A percentile compares a stretch with the other conserved stretches of the same genome.
These are phyloP conservation scores for Ariopsis seemanni DNA, from an alignment of 2,113 vertebrate species.

Conservation along the genomic window DNA sequence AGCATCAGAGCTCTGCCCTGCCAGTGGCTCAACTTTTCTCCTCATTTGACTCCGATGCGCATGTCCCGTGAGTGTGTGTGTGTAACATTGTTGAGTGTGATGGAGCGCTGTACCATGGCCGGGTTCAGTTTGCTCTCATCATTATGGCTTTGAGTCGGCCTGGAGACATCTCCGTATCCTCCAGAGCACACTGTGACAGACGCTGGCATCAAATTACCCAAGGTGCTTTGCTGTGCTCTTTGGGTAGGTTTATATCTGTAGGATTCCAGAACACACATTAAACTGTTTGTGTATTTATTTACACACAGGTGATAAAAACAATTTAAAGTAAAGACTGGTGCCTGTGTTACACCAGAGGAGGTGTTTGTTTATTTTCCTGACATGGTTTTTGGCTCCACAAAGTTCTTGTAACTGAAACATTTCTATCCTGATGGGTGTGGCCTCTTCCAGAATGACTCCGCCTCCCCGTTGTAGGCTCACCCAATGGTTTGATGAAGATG, in stretches of 20 bases:
- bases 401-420: neutral
- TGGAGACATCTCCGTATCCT: neutral
- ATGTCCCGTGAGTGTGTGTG: neutral
- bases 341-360: neutral
- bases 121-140: neutral
- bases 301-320: neutral
- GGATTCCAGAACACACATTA: neutral
- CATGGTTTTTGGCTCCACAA: neutral
- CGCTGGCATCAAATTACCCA: neutral
- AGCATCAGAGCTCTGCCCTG: neutral
- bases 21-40: constrained; percentile 27
- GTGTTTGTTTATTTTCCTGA: neutral
- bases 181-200: neutral
- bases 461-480: neutral
- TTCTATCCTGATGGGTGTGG: neutral
- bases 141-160: constrained; percentile 1
- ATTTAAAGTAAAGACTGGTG: neutral
- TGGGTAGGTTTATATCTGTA: neutral
- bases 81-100: neutral
- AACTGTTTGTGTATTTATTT: neutral
- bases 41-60: neutral
- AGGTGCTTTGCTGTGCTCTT: neutral
- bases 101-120: neutral
- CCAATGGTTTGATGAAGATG: neutral
- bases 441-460: neutral